Evolutionary conservation across 1,140 invertebrate species (phyloP).

Genomic region (Sycobia sp.): DNA sequence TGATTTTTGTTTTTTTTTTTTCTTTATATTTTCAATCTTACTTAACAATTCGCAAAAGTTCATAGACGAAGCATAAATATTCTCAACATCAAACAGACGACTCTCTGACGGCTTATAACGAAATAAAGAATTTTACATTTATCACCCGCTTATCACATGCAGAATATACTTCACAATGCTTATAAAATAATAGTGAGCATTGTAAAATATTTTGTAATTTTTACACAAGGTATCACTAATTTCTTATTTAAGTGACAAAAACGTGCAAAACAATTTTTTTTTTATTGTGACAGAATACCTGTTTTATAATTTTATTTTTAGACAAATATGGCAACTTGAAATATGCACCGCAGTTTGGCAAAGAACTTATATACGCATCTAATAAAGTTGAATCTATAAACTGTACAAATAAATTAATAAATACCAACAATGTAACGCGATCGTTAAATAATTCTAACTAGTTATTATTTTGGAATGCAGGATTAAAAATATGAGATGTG

Average conservation of each 20-base stretch:
- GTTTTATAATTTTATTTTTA: slow-evolving; percentile 12
- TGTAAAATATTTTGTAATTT: slow-evolving; percentile 19
- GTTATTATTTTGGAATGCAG: slow-evolving; percentile 22
- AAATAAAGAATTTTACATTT: slow-evolving; percentile 20
- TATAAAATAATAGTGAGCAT: slow-evolving; percentile 17
- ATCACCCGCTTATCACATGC: slow-evolving; percentile 32
- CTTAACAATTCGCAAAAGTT: slow-evolving; percentile 17
- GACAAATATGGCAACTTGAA: slow-evolving; percentile 29
- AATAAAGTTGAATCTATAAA: slow-evolving; percentile 21
- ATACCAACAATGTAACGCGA: slow-evolving; percentile 22
- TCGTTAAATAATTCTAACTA: slow-evolving; percentile 19
- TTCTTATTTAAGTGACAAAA: slow-evolving; percentile 6
- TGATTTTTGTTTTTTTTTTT: slow-evolving; percentile 20
- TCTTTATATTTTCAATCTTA: slow-evolving; percentile 1
- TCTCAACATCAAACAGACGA: slow-evolving; percentile 12
- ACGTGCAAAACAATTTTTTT: background rate
- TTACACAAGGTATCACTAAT: background rate
- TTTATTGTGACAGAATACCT: background rate
- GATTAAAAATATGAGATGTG: slow-evolving; percentile 13
- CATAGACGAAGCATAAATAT: background rate
- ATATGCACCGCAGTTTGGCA: slow-evolving; percentile 23
- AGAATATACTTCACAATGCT: slow-evolving; percentile 16
- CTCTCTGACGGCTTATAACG: slow-evolving; percentile 9
- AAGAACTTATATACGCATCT: slow-evolving; percentile 16
- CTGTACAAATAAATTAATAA: slow-evolving; percentile 32